Conservation (phyloP, 2,113 vertebrate species). For the Maccullochella peelii region DNA sequence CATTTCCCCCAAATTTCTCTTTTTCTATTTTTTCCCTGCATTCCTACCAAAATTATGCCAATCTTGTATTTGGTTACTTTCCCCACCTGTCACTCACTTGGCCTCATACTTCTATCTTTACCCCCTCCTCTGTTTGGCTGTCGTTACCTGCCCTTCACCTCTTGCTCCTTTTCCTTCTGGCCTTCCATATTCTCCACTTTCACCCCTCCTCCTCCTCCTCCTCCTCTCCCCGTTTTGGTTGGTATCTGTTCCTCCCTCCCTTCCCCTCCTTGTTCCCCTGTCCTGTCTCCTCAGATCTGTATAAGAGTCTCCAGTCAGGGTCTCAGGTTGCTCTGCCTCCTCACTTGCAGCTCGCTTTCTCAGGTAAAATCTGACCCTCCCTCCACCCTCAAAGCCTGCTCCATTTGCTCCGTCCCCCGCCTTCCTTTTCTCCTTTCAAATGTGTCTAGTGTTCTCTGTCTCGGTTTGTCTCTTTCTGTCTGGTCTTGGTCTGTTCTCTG, state of each 20-base stretch:
- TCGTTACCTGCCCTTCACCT: constrained; percentile 7
- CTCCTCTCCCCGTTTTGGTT: constrained; percentile 9
- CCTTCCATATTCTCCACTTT: background rate
- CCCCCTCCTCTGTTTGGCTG: constrained; percentile 32
- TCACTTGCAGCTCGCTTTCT: constrained; percentile 96
- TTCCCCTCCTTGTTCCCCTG: constrained; percentile 44
- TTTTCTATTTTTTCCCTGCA: background rate
- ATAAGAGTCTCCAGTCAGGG: constrained; percentile 99
- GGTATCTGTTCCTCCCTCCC: constrained; percentile 33
- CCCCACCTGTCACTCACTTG: background rate
- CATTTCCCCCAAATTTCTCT: constrained; percentile 35
- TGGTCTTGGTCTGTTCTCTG: constrained; percentile 47
- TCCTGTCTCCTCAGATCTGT: constrained; percentile 92
- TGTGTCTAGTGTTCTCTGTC: constrained; percentile 52
- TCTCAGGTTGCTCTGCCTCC: constrained; percentile 93
- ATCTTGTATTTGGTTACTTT: background rate
- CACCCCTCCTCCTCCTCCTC: background rate
- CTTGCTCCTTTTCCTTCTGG: background rate
- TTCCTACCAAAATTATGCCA: background rate
- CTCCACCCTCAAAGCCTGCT: constrained; percentile 41
- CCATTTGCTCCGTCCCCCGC: constrained; percentile 15
- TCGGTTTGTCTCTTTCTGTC: constrained; percentile 33
- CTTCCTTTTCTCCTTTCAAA: background rate
- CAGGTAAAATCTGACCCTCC: constrained; percentile 88
- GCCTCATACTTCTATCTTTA: background rate